These are phyloP conservation scores for Himalopsyche japonica DNA, from an alignment of 2,888 invertebrate species.

Conservation along the genomic window DNA sequence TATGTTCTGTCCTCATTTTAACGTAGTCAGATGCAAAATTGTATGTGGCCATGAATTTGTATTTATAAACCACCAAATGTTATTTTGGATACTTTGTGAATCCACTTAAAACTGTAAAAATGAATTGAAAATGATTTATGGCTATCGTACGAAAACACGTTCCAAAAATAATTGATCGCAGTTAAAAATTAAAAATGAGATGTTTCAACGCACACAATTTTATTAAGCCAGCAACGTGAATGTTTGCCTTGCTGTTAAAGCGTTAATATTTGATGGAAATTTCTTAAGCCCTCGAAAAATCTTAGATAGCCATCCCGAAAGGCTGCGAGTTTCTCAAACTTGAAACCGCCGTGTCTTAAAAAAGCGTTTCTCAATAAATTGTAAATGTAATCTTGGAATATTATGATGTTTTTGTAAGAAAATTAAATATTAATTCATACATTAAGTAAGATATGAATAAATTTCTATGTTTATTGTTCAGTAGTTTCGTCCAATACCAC, in stretches of 20 bases:
- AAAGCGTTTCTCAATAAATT: background rate
- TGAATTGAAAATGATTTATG: background rate
- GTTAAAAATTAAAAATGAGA: background rate
- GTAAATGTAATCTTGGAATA: background rate
- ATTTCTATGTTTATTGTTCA: no score
- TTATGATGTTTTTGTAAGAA: background rate
- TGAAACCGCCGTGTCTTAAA: background rate
- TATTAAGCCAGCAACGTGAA: no score
- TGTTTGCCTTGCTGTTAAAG: background rate
- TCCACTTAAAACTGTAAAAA: background rate
- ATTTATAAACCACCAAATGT: no score
- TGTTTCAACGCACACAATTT: background rate
- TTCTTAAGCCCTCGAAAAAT: background rate
- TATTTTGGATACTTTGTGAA: no score
- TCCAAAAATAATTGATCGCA: background rate
- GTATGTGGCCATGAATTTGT: no score
- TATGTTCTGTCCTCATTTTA: no score
- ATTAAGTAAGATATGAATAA: no score
- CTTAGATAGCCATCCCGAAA: background rate
- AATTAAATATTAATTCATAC: no score
- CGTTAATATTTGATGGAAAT: background rate
- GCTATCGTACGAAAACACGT: background rate
- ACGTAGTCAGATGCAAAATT: no score
- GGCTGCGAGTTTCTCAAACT: background rate
- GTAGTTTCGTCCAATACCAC: no score